These are phyloP conservation scores for Coptodon bakossiorum DNA, from an alignment of 2,113 vertebrate genomes.

Conservation along the genomic window DNA sequence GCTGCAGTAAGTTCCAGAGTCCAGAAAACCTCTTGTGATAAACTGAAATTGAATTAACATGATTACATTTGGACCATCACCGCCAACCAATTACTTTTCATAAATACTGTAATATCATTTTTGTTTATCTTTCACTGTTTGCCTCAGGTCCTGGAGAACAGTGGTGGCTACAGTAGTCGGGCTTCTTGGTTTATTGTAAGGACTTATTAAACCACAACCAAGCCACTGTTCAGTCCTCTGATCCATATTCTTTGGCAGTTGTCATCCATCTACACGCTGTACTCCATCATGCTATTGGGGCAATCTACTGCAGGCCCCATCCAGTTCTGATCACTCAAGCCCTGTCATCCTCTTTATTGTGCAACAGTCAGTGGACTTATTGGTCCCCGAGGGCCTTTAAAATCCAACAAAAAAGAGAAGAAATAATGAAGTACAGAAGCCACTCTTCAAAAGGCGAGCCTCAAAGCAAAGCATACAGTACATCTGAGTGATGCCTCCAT, in stretches of 20 bases:
- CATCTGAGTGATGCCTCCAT: background rate
- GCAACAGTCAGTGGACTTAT: background rate
- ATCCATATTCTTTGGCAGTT: conserved; percentile 6
- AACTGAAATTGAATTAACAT: background rate
- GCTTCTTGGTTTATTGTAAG: background rate
- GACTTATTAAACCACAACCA: background rate
- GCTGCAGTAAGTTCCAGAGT: background rate
- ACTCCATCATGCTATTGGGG: background rate
- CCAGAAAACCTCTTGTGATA: background rate
- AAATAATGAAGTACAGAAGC: background rate
- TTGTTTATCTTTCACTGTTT: background rate
- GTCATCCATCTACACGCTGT: background rate
- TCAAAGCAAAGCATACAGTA: conserved; percentile 9
- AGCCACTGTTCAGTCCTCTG: background rate
- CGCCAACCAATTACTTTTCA: background rate
- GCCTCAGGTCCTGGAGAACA: background rate
- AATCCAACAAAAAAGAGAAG: background rate
- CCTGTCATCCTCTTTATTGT: background rate
- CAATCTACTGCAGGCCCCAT: background rate
- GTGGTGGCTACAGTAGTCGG: background rate
- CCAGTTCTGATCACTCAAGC: conserved; percentile 9
- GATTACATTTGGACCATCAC: background rate
- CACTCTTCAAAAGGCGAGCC: background rate
- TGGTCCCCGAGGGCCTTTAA: conserved; percentile 22
- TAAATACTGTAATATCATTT: background rate